Evolutionary conservation across 2,797 vertebrate species (phyloP).

Genomic region (Gallinago stenura): DNA sequence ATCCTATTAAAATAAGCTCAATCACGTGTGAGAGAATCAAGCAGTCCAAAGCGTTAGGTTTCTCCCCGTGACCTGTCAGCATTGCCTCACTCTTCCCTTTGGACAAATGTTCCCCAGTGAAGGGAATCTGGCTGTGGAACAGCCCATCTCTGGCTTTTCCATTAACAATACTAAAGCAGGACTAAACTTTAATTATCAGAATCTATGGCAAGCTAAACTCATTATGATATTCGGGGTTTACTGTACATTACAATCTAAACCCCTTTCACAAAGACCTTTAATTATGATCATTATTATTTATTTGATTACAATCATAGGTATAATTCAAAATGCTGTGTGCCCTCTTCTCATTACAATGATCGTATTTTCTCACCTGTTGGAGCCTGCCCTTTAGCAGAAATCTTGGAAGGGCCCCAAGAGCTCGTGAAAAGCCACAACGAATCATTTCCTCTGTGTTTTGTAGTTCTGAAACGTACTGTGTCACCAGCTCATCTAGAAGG

Average conservation of each 20-base stretch:
- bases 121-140: neutral
- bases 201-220: neutral
- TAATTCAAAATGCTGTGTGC: neutral
- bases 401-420: conserved; percentile 88
- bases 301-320: conserved; percentile 1
- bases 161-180: neutral
- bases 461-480: conserved; percentile 85
- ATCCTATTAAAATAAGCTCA: neutral
- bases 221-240: neutral
- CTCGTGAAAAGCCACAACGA: conserved; percentile 90
- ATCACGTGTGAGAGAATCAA: neutral
- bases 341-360: neutral
- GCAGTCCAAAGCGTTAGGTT: neutral
- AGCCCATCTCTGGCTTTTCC: neutral
- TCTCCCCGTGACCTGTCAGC: neutral
- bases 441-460: conserved; percentile 85
- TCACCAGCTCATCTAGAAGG: conserved; percentile 84
- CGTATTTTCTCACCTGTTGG: conserved; percentile 83
- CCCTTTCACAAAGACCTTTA: conserved; percentile 8
- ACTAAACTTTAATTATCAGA: neutral
- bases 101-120: neutral
- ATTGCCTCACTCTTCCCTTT: neutral
- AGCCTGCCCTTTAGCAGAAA: conserved; percentile 88
- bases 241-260: neutral
- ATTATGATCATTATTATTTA: conserved; percentile 6